Evolutionary conservation across 2,113 vertebrate genomes (phyloP), one percentile per base, ranked within the genome.

Genomic region (Nycticebus coucang): DNA sequence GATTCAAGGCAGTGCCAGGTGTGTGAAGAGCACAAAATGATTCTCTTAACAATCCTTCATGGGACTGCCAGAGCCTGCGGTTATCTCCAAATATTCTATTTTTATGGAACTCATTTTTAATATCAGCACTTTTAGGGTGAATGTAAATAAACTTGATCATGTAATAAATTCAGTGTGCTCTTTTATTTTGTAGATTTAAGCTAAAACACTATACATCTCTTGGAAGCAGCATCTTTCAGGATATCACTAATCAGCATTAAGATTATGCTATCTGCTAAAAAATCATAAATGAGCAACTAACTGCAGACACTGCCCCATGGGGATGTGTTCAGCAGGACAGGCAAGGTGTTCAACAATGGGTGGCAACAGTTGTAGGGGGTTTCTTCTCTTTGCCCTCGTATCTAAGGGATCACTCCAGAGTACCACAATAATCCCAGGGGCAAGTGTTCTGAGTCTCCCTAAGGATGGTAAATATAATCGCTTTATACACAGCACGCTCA

Each of bases 51-150:
- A 71, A 60, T 41, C 14, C 79, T 80, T 80, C 50, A 30, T 14
- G 72, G 87, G 30, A 80, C 78, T 71, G 45, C 79, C 79, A 88
- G 64, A 89, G 89, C 19, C 59, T 85, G 72, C 24, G 64, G 24
- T 62, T 92, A 89, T 68, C 62, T 91, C 93, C 92, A 83, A 84
- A 50, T 68, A 92, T 87, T 89, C 72, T 41, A 35, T 96, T 95
- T 96, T 90, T 87, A 97, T 59, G 83, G 66, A 80, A 69, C 78
- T 95, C 93, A 96, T 93, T 98, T 97, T 98, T 97, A 98, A 97
- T 45, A 97, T 60, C 13, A 21, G 66, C 1, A 1, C 77, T 85
- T 97, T 96, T 80, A 89, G 74, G 24, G 41, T 57, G 68, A 92
- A 97, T 93, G 92, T 96, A 97, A 95, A 96, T 95, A 96, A 97